Evolutionary conservation across 2,888 invertebrate species (phyloP).

Genomic region (Acanthosoma haemorrhoidale): DNA sequence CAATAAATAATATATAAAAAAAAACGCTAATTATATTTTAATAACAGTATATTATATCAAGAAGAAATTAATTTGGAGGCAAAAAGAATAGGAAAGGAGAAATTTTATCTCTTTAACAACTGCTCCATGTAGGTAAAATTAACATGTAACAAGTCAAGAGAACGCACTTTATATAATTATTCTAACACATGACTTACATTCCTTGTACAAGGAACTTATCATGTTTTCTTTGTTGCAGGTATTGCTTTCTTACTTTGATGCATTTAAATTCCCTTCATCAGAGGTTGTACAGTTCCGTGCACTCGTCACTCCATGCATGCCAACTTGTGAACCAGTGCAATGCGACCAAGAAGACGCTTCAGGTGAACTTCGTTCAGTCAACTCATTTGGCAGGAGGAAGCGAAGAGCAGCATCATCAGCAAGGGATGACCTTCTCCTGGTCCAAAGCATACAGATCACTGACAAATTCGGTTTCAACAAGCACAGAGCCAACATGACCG

Average conservation of each 20-base stretch:
- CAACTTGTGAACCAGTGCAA: constrained; percentile 84
- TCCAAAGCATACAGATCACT: constrained; percentile 86
- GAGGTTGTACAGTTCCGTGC: constrained; percentile 93
- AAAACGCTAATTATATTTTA: no score
- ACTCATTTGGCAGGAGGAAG: constrained; percentile 53
- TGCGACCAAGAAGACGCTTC: constrained; percentile 79
- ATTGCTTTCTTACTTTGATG: constrained; percentile 84
- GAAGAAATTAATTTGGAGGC: no score
- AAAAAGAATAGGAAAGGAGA: no score
- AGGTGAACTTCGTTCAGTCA: constrained; percentile 47
- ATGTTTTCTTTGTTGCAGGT: constrained; percentile 64
- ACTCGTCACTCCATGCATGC: constrained; percentile 91
- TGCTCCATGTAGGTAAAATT: no score
- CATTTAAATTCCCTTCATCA: constrained; percentile 93
- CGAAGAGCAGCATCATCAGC: constrained; percentile 46
- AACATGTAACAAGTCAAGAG: no score
- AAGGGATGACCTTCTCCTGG: constrained; percentile 77
- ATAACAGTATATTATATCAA: no score
- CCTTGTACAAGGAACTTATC: no score
- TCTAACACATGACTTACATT: not conserved
- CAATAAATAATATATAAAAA: no score
- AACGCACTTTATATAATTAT: not conserved
- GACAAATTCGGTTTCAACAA: constrained; percentile 82
- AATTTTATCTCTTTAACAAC: no score
- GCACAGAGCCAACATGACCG: constrained; percentile 46